A percentile compares a stretch with the other conserved stretches of the same genome.
Evolutionary conservation across 2,888 invertebrate genomes (phyloP).

Genomic region (Pardosa pseudoannulata): DNA sequence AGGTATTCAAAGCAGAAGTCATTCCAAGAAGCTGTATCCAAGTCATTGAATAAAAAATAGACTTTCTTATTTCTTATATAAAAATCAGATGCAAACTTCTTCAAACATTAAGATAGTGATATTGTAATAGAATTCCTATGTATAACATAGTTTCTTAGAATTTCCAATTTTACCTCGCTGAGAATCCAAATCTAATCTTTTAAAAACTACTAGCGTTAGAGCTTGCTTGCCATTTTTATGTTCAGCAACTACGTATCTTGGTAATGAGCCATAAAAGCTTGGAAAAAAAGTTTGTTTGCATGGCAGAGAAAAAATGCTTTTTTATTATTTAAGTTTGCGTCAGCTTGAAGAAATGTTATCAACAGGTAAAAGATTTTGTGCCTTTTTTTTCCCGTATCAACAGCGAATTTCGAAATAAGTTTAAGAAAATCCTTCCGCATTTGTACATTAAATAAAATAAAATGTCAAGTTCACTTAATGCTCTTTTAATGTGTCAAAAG

Average conservation of each 20-base stretch:
- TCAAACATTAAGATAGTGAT: not conserved
- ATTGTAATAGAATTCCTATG: too few species aligned
- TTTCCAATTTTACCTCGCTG: conserved; percentile 25
- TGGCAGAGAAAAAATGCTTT: not conserved
- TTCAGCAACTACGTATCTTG: not conserved
- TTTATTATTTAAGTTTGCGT: not conserved
- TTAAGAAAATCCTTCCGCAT: too few species aligned
- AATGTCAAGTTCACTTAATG: too few species aligned
- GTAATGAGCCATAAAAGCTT: conserved; percentile 53
- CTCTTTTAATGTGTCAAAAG: too few species aligned
- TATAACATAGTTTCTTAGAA: conserved; percentile 9
- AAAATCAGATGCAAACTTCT: too few species aligned
- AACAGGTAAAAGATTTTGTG: not conserved
- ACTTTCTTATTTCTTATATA: too few species aligned
- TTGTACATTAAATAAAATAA: too few species aligned
- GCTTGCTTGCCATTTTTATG: not conserved
- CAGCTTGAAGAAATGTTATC: not conserved
- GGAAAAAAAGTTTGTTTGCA: conserved; percentile 24
- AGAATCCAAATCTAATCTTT: conserved; percentile 23
- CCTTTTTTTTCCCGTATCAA: not conserved
- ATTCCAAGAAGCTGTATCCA: too few species aligned
- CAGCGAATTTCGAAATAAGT: too few species aligned
- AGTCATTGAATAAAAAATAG: too few species aligned
- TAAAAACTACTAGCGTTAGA: conserved; percentile 11
- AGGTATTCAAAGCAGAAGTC: too few species aligned